Evolutionary conservation across 2,888 invertebrate genomes (phyloP), one percentile per base, ranked within the genome.

Genomic region (Archips xylosteana): DNA sequence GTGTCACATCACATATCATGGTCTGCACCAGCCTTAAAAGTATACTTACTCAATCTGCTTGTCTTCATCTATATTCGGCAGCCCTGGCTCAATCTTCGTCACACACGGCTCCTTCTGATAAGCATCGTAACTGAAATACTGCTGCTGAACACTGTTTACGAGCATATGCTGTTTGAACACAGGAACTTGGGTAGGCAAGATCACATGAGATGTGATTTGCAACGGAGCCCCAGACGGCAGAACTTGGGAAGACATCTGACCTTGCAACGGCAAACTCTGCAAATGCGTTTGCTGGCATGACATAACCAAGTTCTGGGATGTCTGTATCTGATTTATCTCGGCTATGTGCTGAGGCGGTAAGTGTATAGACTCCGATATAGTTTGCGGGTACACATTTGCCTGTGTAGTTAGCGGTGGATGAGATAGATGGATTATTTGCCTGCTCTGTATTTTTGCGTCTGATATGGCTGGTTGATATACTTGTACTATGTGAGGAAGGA

Each of bases 271-370:
- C 23, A 88, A 79, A 63, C 81, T 85, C 75, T 90, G 90, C 54
- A 92, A 75, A 47, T 91, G 89, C 2, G 84, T 80, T 78, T 90
- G 92, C 75, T 90, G 90, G 74, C 91, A 92, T 0, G 92, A 90
- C 90, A 93, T 88, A 0, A 92, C 87, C 42, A 92, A 89, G 75
- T 89, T 90, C 76, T 90, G 92, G 0, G 89, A 82, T 75, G 91
- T 83, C 71, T 42, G 85, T 77, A 23, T 83, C 34, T 82, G 84
- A 51, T 84, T 89, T 10, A 87, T 85, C 60, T 86, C 85, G 49
- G 83, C 79, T 8, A 57, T 87, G 85, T 4, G 89, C 81, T 0
- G 89, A 78, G 1, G 88, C 82, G 92, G 90, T 75, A 92, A 82
- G 23, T 90, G 88, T 8, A 91, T 76, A 0, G 89, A 82, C 47